These are phyloP conservation scores for Baryphthengus martii DNA, from an alignment of 2,113 vertebrate species.

Conservation along the genomic window DNA sequence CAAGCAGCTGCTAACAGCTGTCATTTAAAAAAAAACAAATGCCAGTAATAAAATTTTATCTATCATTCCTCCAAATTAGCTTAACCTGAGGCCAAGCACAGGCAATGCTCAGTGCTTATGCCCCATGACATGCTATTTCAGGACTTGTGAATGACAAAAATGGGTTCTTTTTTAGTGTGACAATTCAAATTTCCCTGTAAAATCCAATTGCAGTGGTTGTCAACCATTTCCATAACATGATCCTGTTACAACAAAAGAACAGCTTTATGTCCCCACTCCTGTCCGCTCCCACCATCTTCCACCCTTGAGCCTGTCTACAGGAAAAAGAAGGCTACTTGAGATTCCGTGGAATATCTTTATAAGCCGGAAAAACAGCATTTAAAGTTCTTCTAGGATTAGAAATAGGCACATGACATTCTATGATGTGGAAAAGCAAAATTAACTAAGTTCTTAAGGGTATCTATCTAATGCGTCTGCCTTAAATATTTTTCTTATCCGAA, in stretches of 20 bases:
- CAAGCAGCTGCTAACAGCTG: constrained; percentile 51
- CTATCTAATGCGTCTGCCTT: neutral
- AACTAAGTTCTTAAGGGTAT: neutral
- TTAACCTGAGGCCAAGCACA: constrained; percentile 55
- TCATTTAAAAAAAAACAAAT: neutral
- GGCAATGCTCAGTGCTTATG: neutral
- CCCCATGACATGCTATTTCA: constrained; percentile 33
- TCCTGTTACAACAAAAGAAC: neutral
- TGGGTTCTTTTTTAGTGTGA: neutral
- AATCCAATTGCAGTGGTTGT: constrained; percentile 10
- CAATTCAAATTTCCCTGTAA: constrained; percentile 14
- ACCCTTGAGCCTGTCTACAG: neutral
- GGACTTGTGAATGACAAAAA: constrained; percentile 19
- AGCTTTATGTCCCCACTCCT: neutral
- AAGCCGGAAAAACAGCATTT: neutral
- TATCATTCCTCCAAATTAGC: constrained; percentile 45
- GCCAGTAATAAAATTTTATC: constrained; percentile 48
- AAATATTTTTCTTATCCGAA: neutral
- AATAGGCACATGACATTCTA: neutral
- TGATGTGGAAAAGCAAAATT: neutral
- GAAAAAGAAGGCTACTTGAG: neutral
- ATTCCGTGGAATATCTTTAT: neutral
- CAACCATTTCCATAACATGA: neutral
- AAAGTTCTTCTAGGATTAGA: neutral
- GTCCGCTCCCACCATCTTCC: neutral